These are phyloP conservation scores for Liopterus haemorrhoidalis DNA, from an alignment of 2,888 invertebrate genomes.

Conservation along the genomic window DNA sequence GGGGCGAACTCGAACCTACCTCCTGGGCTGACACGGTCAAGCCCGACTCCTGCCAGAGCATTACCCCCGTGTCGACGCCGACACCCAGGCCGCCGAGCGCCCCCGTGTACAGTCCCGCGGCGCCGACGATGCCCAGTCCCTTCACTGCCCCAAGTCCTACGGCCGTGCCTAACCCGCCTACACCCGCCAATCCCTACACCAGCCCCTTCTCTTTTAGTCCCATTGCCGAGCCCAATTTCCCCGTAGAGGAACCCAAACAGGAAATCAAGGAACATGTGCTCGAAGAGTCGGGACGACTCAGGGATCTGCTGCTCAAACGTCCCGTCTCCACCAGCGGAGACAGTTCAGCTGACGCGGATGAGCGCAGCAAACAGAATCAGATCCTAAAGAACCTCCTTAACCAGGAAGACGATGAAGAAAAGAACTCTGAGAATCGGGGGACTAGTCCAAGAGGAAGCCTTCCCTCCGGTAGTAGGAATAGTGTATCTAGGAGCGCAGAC, in stretches of 20 bases:
- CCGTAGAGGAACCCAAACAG: slow-evolving; percentile 47
- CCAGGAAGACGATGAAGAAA: slow-evolving; percentile 58
- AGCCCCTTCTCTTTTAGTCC: slow-evolving; percentile 60
- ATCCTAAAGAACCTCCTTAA: slow-evolving; percentile 60
- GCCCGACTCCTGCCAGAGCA: slow-evolving; percentile 60
- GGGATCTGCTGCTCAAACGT: slow-evolving; percentile 53
- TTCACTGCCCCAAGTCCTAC: slow-evolving; percentile 53
- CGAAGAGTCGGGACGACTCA: slow-evolving; percentile 52
- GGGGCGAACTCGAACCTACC: slow-evolving; percentile 48
- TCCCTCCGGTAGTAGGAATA: slow-evolving; percentile 30
- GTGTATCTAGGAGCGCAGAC: slow-evolving; percentile 40
- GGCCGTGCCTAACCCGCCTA: slow-evolving; percentile 41
- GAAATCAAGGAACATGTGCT: slow-evolving; percentile 48
- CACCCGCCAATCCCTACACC: slow-evolving; percentile 45
- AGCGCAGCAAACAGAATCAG: slow-evolving; percentile 47
- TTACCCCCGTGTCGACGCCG: slow-evolving; percentile 56
- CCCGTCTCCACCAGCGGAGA: slow-evolving; percentile 40
- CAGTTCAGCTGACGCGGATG: slow-evolving; percentile 39
- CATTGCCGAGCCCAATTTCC: slow-evolving; percentile 50
- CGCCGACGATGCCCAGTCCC: slow-evolving; percentile 39
- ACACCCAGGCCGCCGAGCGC: slow-evolving; percentile 55
- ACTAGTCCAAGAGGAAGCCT: slow-evolving; percentile 46
- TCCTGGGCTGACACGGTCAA: slow-evolving; percentile 43
- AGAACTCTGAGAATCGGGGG: slow-evolving; percentile 45
- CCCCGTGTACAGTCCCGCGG: slow-evolving; percentile 44